Percentiles rank a stretch among this genome's conserved stretches.
Conservation (phyloP, 2,797 vertebrate genomes). For the Galaxias olidus region DNA sequence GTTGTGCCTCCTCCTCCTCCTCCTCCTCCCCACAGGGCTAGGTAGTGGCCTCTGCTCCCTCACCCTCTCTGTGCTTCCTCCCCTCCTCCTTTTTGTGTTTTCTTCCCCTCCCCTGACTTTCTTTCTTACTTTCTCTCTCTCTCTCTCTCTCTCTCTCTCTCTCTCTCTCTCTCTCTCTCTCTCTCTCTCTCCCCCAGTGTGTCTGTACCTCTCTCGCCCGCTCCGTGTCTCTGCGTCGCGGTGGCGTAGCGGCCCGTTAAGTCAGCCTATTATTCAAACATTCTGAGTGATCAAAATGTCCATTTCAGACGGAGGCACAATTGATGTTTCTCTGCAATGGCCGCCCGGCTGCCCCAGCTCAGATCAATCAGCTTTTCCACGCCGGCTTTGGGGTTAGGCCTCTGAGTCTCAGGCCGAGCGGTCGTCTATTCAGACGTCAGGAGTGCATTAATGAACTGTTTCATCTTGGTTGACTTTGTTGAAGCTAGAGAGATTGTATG, state of each 20-base stretch:
- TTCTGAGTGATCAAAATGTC: conserved; percentile 33
- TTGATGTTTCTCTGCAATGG: conserved; percentile 27
- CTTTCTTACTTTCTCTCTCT: neutral
- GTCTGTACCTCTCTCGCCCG: too few relatives aligned
- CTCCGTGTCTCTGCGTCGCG: too few relatives aligned
- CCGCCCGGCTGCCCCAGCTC: conserved; percentile 9
- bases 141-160: neutral
- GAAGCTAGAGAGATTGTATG: too few relatives aligned
- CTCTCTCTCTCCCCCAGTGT: neutral
- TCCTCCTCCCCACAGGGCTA: neutral
- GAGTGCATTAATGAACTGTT: too few relatives aligned
- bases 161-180: neutral
- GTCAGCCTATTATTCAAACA: conserved; percentile 27
- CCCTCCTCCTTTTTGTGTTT: too few relatives aligned
- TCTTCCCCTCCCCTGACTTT: neutral
- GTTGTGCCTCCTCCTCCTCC: neutral
- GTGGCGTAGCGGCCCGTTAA: conserved; percentile 18
- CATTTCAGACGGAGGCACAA: conserved; percentile 13
- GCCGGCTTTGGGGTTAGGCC: neutral
- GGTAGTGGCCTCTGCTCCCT: too few relatives aligned
- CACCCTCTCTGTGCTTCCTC: conserved; percentile 4
- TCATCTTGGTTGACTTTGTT: too few relatives aligned
- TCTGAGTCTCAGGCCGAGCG: too few relatives aligned
- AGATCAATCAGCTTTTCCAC: conserved; percentile 19
- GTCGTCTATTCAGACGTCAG: too few relatives aligned